Percentiles rank a stretch among this genome's conserved stretches.
Evolutionary conservation across 2,888 invertebrate species (phyloP).

Genomic region (Ferdinandea cuprea): DNA sequence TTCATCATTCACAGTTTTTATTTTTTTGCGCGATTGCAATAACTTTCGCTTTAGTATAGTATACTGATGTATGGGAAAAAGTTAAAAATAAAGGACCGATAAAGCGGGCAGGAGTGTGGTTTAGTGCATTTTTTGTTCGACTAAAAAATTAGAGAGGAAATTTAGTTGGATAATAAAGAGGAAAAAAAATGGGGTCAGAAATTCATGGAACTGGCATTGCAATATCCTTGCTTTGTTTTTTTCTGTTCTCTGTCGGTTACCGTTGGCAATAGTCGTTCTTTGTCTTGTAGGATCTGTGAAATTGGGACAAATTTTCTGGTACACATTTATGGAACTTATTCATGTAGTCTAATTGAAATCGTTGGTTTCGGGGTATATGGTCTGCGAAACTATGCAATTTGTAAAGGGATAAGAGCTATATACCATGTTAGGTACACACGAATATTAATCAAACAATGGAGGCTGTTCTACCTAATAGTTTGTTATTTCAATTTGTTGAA

Average conservation of each 20-base stretch:
- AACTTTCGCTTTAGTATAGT: too few relatives aligned
- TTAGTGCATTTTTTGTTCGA: conserved; percentile 14
- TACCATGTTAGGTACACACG: too few relatives aligned
- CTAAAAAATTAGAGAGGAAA: conserved; percentile 24
- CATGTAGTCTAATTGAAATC: conserved; percentile 49
- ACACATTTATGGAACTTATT: conserved; percentile 29
- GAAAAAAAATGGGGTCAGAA: conserved; percentile 48
- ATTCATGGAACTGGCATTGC: conserved; percentile 58
- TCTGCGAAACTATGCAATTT: conserved; percentile 2
- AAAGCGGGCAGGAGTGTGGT: conserved; percentile 39
- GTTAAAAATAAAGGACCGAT: conserved; percentile 1
- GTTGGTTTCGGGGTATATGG: background rate
- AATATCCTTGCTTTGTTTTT: conserved; percentile 38
- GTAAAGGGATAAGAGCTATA: too few relatives aligned
- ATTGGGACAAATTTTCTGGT: conserved; percentile 48
- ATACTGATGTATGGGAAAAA: too few relatives aligned
- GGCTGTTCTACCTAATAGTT: too few relatives aligned
- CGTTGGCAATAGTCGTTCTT: conserved; percentile 17
- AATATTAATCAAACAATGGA: too few relatives aligned
- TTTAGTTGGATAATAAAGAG: background rate
- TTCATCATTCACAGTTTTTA: too few relatives aligned
- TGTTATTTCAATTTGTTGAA: too few relatives aligned
- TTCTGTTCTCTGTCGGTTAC: conserved; percentile 2
- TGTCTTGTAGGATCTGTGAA: conserved; percentile 21
- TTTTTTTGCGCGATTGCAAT: too few relatives aligned